Evolutionary conservation across 53 echinoderm and acorn worm species (phyloP).

Genomic region (Hippasteria phrygiana): DNA sequence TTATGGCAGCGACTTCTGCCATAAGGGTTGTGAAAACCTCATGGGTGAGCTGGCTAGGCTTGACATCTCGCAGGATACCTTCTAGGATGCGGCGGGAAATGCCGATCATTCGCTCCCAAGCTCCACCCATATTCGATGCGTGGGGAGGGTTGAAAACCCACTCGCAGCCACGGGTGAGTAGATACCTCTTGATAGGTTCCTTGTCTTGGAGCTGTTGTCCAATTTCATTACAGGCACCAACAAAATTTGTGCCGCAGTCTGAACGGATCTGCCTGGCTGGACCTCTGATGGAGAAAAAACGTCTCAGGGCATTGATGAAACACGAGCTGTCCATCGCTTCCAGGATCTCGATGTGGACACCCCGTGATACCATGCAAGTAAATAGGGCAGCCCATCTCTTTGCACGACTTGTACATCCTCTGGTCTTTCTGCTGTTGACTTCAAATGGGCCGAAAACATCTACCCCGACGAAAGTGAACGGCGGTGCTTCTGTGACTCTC

Average conservation of each 20-base stretch:
- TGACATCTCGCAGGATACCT: conserved; percentile 63
- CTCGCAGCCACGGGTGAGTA: conserved; percentile 59
- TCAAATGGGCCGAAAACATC: conserved; percentile 47
- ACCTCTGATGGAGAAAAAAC: conserved; percentile 67
- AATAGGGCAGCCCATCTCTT: conserved; percentile 22
- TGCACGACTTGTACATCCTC: conserved; percentile 21
- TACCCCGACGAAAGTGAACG: conserved; percentile 55
- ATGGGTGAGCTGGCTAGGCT: conserved; percentile 74
- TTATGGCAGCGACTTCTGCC: conserved; percentile 68
- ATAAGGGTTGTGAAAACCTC: conserved; percentile 67
- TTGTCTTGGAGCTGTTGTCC: conserved; percentile 46
- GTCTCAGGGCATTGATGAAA: conserved; percentile 60
- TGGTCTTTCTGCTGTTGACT: conserved; percentile 40
- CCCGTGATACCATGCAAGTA: conserved; percentile 41
- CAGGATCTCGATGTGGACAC: conserved; percentile 61
- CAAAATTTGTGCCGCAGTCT: conserved; percentile 65
- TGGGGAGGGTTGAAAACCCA: conserved; percentile 77
- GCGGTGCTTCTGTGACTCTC: conserved; percentile 54
- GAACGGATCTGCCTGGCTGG: conserved; percentile 67
- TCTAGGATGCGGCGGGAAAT: conserved; percentile 72
- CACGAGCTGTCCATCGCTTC: conserved; percentile 62
- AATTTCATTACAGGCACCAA: conserved; percentile 66
- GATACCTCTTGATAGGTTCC: conserved; percentile 64
- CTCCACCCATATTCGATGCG: conserved; percentile 69
- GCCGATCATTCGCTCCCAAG: conserved; percentile 72